phyloP scores from a whole-genome alignment of 2,888 invertebrate genomes.

The Melanargia galathea region DNA sequence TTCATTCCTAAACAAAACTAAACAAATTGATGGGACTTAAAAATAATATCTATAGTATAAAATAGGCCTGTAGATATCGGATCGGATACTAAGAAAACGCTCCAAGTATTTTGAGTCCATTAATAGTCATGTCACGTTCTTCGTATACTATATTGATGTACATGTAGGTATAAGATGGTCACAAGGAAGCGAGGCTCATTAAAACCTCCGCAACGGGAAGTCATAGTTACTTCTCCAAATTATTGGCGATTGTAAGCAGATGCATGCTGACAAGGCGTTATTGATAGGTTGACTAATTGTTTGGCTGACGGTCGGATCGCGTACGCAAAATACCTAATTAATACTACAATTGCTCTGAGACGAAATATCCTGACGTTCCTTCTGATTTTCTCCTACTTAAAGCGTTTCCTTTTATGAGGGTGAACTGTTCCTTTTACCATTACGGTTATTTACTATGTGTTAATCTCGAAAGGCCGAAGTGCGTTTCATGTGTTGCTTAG shows the following conservation, averaged over 20 bases:
- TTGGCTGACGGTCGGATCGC: constrained; percentile 58
- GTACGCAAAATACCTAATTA: no score
- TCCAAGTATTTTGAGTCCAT: constrained; percentile 31
- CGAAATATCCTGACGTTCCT: no score
- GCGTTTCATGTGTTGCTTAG: no score
- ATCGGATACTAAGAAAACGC: neutral
- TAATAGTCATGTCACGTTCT: constrained; percentile 41
- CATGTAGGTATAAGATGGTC: constrained; percentile 26
- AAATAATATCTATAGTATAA: no score
- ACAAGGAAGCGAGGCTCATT: constrained; percentile 35
- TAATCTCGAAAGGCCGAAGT: constrained; percentile 23
- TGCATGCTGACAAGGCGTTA: constrained; percentile 67
- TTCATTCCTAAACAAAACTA: no score
- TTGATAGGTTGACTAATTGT: constrained; percentile 72
- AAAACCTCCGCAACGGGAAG: constrained; percentile 31
- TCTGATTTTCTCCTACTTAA: no score
- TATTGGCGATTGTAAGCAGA: constrained; percentile 45
- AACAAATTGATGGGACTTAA: no score
- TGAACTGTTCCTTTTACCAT: no score
- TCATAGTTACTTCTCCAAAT: constrained; percentile 24
- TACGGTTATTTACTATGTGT: no score
- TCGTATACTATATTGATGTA: constrained; percentile 19
- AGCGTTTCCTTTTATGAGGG: no score
- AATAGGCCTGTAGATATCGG: neutral
- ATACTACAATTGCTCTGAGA: no score